Evolutionary conservation across 2,888 invertebrate genomes (phyloP), one percentile per base, ranked within the genome.

Genomic region (Hydroisotoma schaefferi): DNA sequence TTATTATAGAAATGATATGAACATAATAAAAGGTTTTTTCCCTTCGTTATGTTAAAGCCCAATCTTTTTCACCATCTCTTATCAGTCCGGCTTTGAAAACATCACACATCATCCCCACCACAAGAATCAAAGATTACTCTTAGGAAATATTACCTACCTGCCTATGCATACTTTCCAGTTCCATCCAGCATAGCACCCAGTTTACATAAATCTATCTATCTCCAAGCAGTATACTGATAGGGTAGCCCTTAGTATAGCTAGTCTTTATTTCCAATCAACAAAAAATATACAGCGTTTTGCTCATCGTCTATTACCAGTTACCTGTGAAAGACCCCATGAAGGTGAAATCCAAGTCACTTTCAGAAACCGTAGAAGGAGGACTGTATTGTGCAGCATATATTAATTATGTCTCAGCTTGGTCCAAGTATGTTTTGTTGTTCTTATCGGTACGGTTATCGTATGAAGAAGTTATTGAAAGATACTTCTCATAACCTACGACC

Each of bases 1-100:
- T 33, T 33, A 8, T 33, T 10, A 33, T 33, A 33, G 33, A 8
- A 33, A 33, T 46, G 46, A 22, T 20, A 15, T 15, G 40, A 40
- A 40, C 20, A 40, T 40, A 46, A 25, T 23, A 46, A 25, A 46
- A 23, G 18, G 5, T 46, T 23, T 46, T 46, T 46, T 46, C 20
- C 40, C 40, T 46, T 6, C 23, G 23, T 46, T 25, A 23, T 23
- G 5, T 46, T 22, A 12, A 8, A 44, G 20, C 55, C 46, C 55
- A 52, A 57, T 53, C 57, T 52, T 54, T 47, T 46, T 27, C 51
- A 61, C 57, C 56, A 52, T 46, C 56, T 46, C 56, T 37, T 46
- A 57, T 61, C 56, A 57, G 44, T 57, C 37, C 40, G 28, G 38
- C 49, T 38, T 44, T 55, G 55, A 55, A 44, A 25, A 33, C 54